These are phyloP conservation scores for Pleuronectes platessa DNA, from an alignment of 2,113 vertebrate genomes.

Conservation along the genomic window DNA sequence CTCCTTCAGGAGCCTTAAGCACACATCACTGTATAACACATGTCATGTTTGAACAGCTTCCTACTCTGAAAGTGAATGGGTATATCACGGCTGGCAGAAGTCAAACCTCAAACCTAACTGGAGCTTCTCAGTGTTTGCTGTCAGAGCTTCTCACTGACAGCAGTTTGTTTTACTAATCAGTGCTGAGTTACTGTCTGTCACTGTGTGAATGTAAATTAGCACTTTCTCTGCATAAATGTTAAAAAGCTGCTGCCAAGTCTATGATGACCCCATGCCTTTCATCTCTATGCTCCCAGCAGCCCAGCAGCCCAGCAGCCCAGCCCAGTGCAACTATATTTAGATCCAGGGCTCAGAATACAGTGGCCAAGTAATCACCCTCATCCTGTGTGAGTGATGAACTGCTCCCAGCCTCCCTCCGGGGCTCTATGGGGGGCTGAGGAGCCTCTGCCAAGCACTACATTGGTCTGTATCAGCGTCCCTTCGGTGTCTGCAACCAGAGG, in stretches of 20 bases:
- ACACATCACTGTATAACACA: no score
- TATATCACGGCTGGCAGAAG: background rate
- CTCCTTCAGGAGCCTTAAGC: no score
- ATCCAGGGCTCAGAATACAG: conserved; percentile 66
- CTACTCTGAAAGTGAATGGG: no score
- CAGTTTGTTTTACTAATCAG: background rate
- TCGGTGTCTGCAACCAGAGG: background rate
- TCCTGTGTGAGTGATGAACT: conserved; percentile 77
- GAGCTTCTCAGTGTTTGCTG: no score
- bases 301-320: conserved; percentile 28
- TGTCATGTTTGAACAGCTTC: no score
- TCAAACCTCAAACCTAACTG: background rate
- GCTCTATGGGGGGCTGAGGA: conserved; percentile 44
- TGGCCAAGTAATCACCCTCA: conserved; percentile 75
- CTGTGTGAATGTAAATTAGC: background rate
- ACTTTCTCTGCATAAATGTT: conserved; percentile 21
- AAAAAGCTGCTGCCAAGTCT: conserved; percentile 48
- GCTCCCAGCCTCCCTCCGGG: conserved; percentile 48
- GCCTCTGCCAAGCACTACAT: conserved; percentile 29
- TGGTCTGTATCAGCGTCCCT: conserved; percentile 35
- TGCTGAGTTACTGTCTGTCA: background rate
- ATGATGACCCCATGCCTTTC: conserved; percentile 60
- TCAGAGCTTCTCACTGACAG: no score
- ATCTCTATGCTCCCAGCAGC: conserved; percentile 22
- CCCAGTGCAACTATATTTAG: conserved; percentile 72